Conservation (phyloP, 2,113 vertebrate species). For the Rafetus swinhoei region DNA sequence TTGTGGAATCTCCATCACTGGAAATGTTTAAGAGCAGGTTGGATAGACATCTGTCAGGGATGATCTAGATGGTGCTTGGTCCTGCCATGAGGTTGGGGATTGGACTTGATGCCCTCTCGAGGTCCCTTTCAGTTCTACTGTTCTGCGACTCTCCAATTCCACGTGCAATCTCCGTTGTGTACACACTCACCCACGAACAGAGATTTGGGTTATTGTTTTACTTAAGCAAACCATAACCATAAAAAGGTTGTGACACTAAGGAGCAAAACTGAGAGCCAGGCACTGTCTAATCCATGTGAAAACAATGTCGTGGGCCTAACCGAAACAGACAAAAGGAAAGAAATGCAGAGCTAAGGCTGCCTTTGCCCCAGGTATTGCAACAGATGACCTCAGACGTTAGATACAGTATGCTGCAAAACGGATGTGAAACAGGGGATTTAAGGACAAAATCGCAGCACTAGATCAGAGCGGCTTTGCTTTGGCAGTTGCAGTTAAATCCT, state of each 20-base stretch:
- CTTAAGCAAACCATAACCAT: not conserved
- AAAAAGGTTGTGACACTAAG: not conserved
- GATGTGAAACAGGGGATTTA: not conserved
- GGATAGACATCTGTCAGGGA: too few species aligned
- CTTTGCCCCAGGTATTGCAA: not conserved
- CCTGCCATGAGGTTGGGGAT: too few species aligned
- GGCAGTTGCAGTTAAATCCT: not conserved
- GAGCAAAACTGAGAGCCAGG: not conserved
- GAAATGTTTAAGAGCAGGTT: too few species aligned
- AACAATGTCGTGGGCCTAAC: not conserved
- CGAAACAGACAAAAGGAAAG: not conserved
- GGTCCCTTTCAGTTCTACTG: too few species aligned
- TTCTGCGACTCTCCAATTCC: too few species aligned
- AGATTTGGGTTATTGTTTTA: not conserved
- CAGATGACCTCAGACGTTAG: not conserved
- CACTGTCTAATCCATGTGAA: not conserved
- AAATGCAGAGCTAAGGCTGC: not conserved
- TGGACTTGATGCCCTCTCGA: too few species aligned
- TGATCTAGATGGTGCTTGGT: too few species aligned
- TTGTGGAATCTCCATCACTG: too few species aligned
- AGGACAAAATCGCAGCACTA: not conserved
- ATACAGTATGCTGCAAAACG: not conserved
- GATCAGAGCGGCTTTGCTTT: not conserved
- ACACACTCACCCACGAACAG: too few species aligned
- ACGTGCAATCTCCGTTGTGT: fast-evolving